These are phyloP conservation scores for Piliocolobus tephrosceles DNA, from an alignment of 2,113 vertebrate species.

Conservation along the genomic window DNA sequence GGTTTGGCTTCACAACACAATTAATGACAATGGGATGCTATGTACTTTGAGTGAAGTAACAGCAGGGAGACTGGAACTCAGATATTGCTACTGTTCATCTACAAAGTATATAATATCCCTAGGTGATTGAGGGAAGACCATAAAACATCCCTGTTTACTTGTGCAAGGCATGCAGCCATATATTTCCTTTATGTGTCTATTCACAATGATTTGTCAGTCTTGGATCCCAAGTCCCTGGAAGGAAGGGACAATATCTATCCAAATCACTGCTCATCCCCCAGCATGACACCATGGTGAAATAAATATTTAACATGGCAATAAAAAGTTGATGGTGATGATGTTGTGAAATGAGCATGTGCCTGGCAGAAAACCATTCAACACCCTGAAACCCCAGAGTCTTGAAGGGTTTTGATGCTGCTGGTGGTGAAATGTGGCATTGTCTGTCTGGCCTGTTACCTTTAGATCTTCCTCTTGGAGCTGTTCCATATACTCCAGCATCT, in stretches of 20 bases:
- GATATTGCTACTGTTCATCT: not conserved
- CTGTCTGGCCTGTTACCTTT: slow-evolving; percentile 78
- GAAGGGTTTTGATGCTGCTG: not conserved
- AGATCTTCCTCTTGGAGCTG: slow-evolving; percentile 87
- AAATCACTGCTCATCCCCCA: not conserved
- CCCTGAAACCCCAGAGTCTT: not conserved
- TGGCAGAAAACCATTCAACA: not conserved
- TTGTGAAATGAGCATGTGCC: not conserved
- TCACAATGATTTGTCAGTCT: not conserved
- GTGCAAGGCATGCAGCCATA: not conserved
- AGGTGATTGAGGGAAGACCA: not conserved
- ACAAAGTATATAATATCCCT: not conserved
- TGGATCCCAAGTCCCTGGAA: not conserved
- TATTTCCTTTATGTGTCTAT: slow-evolving; percentile 39
- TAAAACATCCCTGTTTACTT: not conserved
- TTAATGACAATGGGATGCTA: not conserved
- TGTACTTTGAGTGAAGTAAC: not conserved
- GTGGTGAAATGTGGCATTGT: not conserved
- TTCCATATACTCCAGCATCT: slow-evolving; percentile 84
- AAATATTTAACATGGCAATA: not conserved
- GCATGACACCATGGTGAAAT: not conserved
- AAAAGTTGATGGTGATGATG: not conserved
- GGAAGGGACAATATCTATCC: not conserved
- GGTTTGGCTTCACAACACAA: slow-evolving; percentile 4
- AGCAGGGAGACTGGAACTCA: not conserved